Percentiles rank a stretch among this genome's conserved stretches.
These are phyloP conservation scores for Harpagifer antarcticus DNA, from an alignment of 2,797 vertebrate genomes.

Conservation along the genomic window DNA sequence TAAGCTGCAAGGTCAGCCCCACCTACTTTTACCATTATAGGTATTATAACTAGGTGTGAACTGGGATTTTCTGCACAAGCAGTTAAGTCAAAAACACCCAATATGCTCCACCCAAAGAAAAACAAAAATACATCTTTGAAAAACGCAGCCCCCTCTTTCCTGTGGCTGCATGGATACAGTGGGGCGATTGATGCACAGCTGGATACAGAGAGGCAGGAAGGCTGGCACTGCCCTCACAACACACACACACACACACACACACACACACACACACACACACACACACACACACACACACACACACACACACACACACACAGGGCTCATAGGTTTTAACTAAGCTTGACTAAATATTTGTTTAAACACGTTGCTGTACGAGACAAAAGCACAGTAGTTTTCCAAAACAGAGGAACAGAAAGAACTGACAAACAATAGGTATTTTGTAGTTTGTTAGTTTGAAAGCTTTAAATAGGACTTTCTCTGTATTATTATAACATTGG, in stretches of 20 bases:
- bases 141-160: constrained; percentile 35
- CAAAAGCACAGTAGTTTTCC: constrained; percentile 21
- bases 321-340: constrained; percentile 25
- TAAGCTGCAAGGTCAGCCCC: not conserved
- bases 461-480: not conserved
- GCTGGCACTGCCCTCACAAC: constrained; percentile 31
- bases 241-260: constrained; percentile 25
- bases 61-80: constrained; percentile 27
- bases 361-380: constrained; percentile 31
- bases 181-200: constrained; percentile 36
- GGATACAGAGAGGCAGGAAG: constrained; percentile 45
- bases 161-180: constrained; percentile 37
- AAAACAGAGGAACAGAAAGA: not conserved
- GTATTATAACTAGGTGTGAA: constrained; percentile 9
- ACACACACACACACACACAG: constrained; percentile 20
- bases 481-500: not conserved
- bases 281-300: constrained; percentile 23
- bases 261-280: constrained; percentile 22
- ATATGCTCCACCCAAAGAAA: constrained; percentile 50
- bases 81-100: constrained; percentile 50
- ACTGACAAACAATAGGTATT: constrained; percentile 32
- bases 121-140: constrained; percentile 56
- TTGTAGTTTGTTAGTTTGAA: constrained; percentile 20
- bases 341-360: constrained; percentile 50
- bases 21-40: not conserved